Percentiles rank a stretch among this genome's conserved stretches.
These are phyloP conservation scores for Halisarca cf. caerulea DNA, from an alignment of 37 sponge, comb jelly and placozoan species.

Conservation along the genomic window DNA sequence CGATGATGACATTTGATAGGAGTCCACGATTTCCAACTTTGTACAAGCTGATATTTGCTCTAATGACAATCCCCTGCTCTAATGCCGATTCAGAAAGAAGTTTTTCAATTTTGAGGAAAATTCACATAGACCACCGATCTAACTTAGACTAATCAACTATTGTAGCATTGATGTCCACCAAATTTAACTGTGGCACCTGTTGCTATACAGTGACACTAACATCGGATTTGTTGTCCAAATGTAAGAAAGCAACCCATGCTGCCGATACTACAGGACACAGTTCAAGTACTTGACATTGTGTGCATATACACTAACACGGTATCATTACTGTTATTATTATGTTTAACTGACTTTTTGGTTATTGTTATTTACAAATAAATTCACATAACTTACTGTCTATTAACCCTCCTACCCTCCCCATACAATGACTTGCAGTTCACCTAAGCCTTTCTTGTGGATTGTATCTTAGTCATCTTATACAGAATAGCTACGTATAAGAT, in stretches of 20 bases:
- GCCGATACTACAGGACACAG: not conserved
- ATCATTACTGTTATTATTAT: too few species aligned
- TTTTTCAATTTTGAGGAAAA: slow-evolving; percentile 36
- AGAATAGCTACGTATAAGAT: too few species aligned
- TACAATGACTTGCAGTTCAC: too few species aligned
- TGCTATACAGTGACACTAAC: slow-evolving; percentile 10
- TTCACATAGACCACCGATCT: slow-evolving; percentile 30
- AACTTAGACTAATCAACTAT: not conserved
- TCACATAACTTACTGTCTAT: too few species aligned
- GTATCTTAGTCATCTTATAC: too few species aligned
- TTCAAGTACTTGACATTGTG: too few species aligned
- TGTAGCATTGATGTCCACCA: slow-evolving; percentile 36
- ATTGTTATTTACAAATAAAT: too few species aligned
- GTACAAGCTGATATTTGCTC: slow-evolving; percentile 32
- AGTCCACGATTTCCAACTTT: slow-evolving; percentile 29
- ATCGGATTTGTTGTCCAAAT: slow-evolving; percentile 3
- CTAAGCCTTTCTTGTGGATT: too few species aligned
- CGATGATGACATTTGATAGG: too few species aligned
- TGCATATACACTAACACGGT: too few species aligned
- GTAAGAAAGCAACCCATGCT: slow-evolving; percentile 22
- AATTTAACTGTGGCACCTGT: slow-evolving; percentile 34
- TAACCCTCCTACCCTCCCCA: too few species aligned
- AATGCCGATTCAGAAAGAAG: slow-evolving; percentile 32
- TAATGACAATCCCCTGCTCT: not conserved
- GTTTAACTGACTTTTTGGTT: too few species aligned